Evolutionary conservation across 2,888 invertebrate genomes (phyloP).

Genomic region (Neoascia interrupta): DNA sequence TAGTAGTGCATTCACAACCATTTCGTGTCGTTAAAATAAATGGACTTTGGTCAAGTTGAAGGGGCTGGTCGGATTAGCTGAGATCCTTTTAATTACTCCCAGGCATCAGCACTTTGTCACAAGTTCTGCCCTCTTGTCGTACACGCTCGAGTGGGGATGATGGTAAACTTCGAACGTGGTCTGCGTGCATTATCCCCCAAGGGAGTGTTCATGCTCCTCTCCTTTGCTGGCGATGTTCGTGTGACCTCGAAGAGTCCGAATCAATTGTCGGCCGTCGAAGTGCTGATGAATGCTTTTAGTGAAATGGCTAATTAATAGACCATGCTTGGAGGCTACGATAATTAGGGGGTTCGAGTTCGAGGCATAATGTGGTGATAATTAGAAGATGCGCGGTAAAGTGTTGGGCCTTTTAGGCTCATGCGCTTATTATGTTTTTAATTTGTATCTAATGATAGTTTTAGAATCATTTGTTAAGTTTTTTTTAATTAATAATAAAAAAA

Average conservation of each 20-base stretch:
- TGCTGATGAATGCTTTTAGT: constrained; percentile 41
- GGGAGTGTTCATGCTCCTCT: constrained; percentile 6
- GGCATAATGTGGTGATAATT: constrained; percentile 30
- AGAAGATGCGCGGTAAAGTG: neutral
- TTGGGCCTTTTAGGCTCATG: neutral
- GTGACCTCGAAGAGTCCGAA: constrained; percentile 10
- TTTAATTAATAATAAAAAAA: too few relatives aligned
- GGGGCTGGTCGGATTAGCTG: constrained; percentile 74
- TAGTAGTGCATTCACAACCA: constrained; percentile 52
- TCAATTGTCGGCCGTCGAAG: constrained; percentile 36
- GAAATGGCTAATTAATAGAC: constrained; percentile 38
- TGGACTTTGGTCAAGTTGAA: constrained; percentile 77
- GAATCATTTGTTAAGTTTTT: too few relatives aligned
- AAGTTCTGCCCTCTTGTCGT: constrained; percentile 12
- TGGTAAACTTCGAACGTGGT: constrained; percentile 2
- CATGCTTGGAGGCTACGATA: constrained; percentile 14
- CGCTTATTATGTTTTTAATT: neutral
- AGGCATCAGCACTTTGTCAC: constrained; percentile 77
- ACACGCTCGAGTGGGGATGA: constrained; percentile 9
- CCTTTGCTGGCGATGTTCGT: too few relatives aligned
- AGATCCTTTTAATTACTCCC: constrained; percentile 78
- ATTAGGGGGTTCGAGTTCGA: constrained; percentile 24
- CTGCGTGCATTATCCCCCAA: constrained; percentile 12
- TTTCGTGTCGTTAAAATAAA: constrained; percentile 73
- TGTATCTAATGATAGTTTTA: too few relatives aligned